These are phyloP conservation scores for Salmo trutta DNA, from an alignment of 2,797 vertebrate species.

Conservation along the genomic window DNA sequence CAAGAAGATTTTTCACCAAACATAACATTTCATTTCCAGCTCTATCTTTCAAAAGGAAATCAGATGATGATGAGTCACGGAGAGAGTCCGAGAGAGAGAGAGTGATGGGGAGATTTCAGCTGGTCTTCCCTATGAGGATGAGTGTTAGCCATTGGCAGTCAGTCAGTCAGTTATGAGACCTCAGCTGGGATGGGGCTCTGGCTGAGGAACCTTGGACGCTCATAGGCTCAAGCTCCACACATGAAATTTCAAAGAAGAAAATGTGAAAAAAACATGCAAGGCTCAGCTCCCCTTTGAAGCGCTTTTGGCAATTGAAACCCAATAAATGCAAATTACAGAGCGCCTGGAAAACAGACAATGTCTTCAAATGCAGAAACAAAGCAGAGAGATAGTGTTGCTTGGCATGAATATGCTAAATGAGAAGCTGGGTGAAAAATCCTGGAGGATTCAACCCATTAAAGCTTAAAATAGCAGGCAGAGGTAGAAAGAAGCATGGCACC, in stretches of 20 bases:
- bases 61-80: neutral
- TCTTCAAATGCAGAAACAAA: neutral
- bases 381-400: neutral
- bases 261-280: slow-evolving; percentile 12
- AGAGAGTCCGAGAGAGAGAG: neutral
- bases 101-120: neutral
- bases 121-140: neutral
- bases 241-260: slow-evolving; percentile 18
- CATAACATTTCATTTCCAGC: neutral
- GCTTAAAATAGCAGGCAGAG: neutral
- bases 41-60: neutral
- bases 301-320: neutral
- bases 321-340: slow-evolving; percentile 9
- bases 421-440: neutral
- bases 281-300: neutral
- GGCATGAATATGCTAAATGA: neutral
- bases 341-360: neutral
- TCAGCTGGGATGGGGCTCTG: neutral
- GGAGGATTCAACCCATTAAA: slow-evolving; percentile 10
- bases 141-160: neutral
- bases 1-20: neutral
- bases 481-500: neutral
- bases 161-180: neutral
- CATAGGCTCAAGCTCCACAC: neutral
- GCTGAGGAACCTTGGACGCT: slow-evolving; percentile 1